Evolutionary conservation across 2,888 invertebrate genomes (phyloP), one percentile per base, ranked within the genome.

Genomic region (Beris morrisii): DNA sequence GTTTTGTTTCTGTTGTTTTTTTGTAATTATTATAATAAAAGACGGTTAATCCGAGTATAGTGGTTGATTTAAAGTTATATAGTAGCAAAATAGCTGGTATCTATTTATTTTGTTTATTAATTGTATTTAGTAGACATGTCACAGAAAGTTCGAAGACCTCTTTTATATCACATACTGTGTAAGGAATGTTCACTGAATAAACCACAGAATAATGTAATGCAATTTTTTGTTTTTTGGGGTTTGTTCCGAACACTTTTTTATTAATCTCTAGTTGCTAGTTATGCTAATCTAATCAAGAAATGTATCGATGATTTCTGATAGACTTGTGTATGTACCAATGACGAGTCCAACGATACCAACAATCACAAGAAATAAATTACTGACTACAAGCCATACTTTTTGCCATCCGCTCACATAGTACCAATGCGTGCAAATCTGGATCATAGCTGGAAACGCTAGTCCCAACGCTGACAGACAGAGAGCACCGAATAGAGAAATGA

Each of bases 401-500:
- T 83, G 83, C 0, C 82, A 75, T 12, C 85, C 84, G 0, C 83
- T 82, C 5, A 83, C 84, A 65, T 85, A 82, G 73, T 88, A 85
- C 92, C 93, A 95, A 77, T 89, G 89, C 0, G 91, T 89, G 77
- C 90, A 88, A 71, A 90, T 86, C 75, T 96, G 91, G 72, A 97
- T 91, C 69, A 94, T 82, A 0, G 96, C 94, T 9, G 96, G 96
- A 78, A 96, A 92, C 1, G 93, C 92, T 55, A 97, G 83, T 0
- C 96, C 95, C 66, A 96, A 84, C 0, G 91, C 92, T 0, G 95
- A 93, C 54, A 95, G 83, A 71, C 94, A 93, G 3, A 96, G 84
- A 0, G 96, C 95, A n/a, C 96, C 96, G 74, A 92, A 89, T 52
- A 92, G 82, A 0, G 91, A 90, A 70, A 88, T 88, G 73, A 93